Base-by-base conservation (phyloP, 2,797 vertebrate species). In the Fringilla coelebs region DNA sequence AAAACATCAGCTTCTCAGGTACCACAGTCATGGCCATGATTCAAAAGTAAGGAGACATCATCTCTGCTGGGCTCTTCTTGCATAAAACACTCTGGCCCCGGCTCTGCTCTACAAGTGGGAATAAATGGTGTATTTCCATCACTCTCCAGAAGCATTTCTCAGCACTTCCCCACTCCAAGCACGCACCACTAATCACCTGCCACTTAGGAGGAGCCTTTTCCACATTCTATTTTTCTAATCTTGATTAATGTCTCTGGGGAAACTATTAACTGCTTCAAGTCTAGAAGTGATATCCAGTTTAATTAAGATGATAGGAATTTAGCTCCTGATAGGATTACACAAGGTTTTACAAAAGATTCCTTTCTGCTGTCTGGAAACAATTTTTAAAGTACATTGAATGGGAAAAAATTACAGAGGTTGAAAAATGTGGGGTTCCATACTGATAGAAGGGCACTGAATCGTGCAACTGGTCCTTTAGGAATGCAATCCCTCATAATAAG, bases 381-480 rank as follows among this genome's bases (percentile, higher is more conserved):
- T 80, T 90, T 88, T 81, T 36, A 5, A 74, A 68, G 45, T 67
- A 24, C 6, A 88, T 1, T 25, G 58, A 81, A 58, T 0, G 25
- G 13, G 29, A 16, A 13, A 38, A 85, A 73, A 61, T 21, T 31
- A 72, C 2, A 73, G 54, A 58, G 13, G 16, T 66, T 82, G 85
- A 95, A 94, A 95, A 91, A 91, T 28, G 48, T 9, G 21, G 28
- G 31, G 17, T 49, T 84, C 94, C 91, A 76, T 87, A 71, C 52
- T 68, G 61, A 87, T 29, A 92, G 74, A 84, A 79, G 17, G 61
- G 65, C 83, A 92, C 17, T 82, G 91, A 87, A 90, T 93, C 62
- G 81, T 68, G 55, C 55, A 77, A 85, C 46, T 90, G 54, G 77
- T 94, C 91, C 91, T 94, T 73, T 5, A 94, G 88, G 95, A 94